Percentiles rank a stretch among this genome's conserved stretches.
Conservation (phyloP, 2,797 vertebrate species). For the Holocentrus rufus region DNA sequence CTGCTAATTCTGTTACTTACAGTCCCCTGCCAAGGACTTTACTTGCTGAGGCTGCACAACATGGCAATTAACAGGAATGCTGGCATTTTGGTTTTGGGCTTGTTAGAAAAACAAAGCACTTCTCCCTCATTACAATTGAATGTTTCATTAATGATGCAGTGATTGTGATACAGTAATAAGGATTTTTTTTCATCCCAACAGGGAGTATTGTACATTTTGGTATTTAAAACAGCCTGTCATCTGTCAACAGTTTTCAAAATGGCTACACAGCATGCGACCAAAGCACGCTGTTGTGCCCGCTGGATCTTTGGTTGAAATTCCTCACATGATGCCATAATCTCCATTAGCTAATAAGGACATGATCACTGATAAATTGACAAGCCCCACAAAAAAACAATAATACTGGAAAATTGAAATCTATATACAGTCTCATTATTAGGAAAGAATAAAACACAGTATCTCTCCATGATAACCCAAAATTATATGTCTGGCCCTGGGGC, state of each 20-base stretch:
- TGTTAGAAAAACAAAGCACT: constrained; percentile 54
- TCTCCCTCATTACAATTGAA: constrained; percentile 41
- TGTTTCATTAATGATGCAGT: constrained; percentile 40
- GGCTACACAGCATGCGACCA: constrained; percentile 28
- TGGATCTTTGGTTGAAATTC: constrained; percentile 23
- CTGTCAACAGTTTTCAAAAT: constrained; percentile 26
- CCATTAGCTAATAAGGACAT: not conserved
- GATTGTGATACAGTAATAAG: constrained; percentile 47
- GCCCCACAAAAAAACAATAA: not conserved
- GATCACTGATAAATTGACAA: not conserved
- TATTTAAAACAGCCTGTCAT: constrained; percentile 29
- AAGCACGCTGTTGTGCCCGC: constrained; percentile 16
- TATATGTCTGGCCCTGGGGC: constrained; percentile 8
- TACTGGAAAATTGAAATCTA: not conserved
- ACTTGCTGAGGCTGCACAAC: constrained; percentile 70
- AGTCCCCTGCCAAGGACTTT: constrained; percentile 58
- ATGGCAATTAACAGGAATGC: constrained; percentile 68
- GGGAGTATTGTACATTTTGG: constrained; percentile 31
- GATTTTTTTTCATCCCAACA: constrained; percentile 48
- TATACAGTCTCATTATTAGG: not conserved
- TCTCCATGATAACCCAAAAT: constrained; percentile 20
- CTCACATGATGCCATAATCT: constrained; percentile 6
- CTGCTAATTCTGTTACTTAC: constrained; percentile 61
- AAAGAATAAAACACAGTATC: not conserved
- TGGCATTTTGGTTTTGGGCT: constrained; percentile 69